Conservation (phyloP, 2,113 vertebrate species). For the Gallinago media region DNA sequence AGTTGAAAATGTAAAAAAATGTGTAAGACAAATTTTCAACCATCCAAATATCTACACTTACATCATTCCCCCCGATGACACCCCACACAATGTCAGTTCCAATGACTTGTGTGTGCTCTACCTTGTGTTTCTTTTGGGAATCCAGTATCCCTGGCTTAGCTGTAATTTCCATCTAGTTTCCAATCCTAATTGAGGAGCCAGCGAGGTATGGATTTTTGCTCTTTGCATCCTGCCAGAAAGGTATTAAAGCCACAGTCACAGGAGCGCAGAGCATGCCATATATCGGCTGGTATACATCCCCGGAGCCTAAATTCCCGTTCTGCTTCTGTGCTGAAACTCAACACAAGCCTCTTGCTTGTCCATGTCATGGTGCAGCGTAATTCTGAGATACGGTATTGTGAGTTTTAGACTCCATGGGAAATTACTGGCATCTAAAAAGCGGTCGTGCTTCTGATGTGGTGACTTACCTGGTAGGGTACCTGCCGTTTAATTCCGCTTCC, state of each 20-base stretch:
- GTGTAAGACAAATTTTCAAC: not conserved
- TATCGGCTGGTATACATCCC: not conserved
- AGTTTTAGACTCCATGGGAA: not conserved
- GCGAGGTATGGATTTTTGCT: not conserved
- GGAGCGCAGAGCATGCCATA: accelerated
- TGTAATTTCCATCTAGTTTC: not conserved
- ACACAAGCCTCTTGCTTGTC: not conserved
- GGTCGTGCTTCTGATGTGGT: not conserved
- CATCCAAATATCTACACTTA: not conserved
- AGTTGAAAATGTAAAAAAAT: not conserved
- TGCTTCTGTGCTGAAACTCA: not conserved
- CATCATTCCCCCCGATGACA: not conserved
- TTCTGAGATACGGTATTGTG: not conserved
- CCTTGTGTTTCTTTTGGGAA: not conserved
- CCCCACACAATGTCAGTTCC: not conserved
- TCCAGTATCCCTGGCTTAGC: not conserved
- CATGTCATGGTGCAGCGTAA: not conserved
- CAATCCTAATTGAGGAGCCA: not conserved
- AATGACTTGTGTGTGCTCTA: not conserved
- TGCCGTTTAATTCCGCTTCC: not conserved
- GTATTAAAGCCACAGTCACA: accelerated
- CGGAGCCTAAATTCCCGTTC: not conserved
- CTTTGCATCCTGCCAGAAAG: not conserved
- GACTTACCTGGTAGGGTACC: not conserved
- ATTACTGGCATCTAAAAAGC: not conserved